Base-by-base conservation (phyloP, 1,140 invertebrate genomes). In the Drosophila pseudoobscura region DNA sequence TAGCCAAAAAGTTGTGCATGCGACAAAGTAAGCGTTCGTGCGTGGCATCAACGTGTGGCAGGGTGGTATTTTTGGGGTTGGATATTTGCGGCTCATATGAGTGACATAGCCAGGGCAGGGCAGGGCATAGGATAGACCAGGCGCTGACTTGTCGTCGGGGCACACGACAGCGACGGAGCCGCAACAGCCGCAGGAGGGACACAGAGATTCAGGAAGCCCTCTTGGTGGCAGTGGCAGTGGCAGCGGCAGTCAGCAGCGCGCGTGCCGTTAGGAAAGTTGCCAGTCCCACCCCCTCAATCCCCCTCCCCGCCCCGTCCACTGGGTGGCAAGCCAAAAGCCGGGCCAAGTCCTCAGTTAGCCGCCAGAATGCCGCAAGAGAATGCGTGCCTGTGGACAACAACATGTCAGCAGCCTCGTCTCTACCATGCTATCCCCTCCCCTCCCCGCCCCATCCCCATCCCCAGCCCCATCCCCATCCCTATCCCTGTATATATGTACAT, bases 1-100 rank as follows among this genome's bases (percentile, higher is more conserved):
- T 85, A 85, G 82, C 82, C 83, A 82, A 88, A 39, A 87, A 87
- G 82, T 87, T 87, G 82, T 69, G 82, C 82, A 87, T 87, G 82
- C 82, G 82, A 87, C 82, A 87, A 87, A 87, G 82, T 85, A 82
- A 85, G 82, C 82, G 82, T 85, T 85, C 82, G 82, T 85, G 82
- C 82, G 82, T 85, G 82, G 82, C 83, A 87, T 64, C 77, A 62
- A 64, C 59, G 57, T 52, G 44, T 49, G 52, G 53, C 51, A n/a
- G 15, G 44, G 15, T 9, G 56, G 49, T 22, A 17, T 13, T 41
- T 43, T 75, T 39, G 46, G 63, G 53, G 51, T 82, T 80, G 80
- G 80, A 87, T 87, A 87, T 87, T 87, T 87, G 82, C 61, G 82
- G 83, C 83, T 60, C 83, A 78, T 87, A 78, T 87, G 82, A 87